Conservation (phyloP, 1,140 invertebrate species). For the Drosophila subpulchrella region DNA sequence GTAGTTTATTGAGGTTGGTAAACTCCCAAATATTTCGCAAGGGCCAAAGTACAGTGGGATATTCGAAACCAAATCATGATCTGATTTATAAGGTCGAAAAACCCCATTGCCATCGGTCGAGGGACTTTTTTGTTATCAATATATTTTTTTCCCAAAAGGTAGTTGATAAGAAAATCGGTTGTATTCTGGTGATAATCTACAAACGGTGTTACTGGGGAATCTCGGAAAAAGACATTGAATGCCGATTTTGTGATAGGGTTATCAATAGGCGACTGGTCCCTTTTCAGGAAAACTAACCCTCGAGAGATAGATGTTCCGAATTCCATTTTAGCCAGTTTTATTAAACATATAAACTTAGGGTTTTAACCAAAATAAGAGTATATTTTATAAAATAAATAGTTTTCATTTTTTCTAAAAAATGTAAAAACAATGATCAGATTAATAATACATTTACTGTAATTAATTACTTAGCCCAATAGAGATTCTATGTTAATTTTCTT, state of each 20-base stretch:
- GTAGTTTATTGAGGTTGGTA: conserved; percentile 4
- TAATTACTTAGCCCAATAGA: no score
- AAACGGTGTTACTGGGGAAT: conserved; percentile 10
- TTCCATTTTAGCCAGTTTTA: neutral
- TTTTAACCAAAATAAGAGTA: no score
- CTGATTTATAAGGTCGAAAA: conserved; percentile 29
- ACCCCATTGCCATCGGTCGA: conserved; percentile 1
- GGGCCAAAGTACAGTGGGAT: neutral
- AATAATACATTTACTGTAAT: no score
- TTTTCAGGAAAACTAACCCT: neutral
- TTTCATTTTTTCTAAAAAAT: no score
- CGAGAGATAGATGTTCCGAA: no score
- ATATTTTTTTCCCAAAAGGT: conserved; percentile 16
- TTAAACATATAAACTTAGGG: no score
- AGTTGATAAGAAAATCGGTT: conserved; percentile 16
- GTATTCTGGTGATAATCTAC: neutral
- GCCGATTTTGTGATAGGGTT: neutral
- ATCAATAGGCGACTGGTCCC: conserved; percentile 1
- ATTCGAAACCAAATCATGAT: neutral
- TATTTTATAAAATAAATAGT: no score
- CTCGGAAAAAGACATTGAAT: neutral
- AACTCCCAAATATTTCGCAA: conserved; percentile 22
- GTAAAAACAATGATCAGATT: no score
- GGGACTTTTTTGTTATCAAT: neutral
- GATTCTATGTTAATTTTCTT: neutral